A percentile compares a stretch with the other conserved stretches of the same genome.
Conservation (phyloP, 2,797 vertebrate species). For the Enteromius trimaculatus region DNA sequence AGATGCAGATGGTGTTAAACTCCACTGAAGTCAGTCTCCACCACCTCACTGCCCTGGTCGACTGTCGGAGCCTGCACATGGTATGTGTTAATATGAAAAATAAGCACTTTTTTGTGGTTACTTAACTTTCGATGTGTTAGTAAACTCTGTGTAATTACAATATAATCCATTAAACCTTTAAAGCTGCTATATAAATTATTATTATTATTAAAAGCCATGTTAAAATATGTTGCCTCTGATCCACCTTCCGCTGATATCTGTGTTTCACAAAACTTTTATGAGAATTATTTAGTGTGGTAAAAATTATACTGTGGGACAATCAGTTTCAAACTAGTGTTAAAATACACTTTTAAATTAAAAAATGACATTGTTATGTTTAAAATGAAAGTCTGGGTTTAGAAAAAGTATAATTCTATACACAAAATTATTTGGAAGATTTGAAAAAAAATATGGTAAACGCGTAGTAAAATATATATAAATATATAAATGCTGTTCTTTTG, state of each 20-base stretch:
- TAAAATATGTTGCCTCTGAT: not conserved
- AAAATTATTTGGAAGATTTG: not conserved
- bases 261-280: not conserved
- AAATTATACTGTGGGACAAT: not conserved
- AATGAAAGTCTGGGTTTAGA: not conserved
- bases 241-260: not conserved
- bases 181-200: not conserved
- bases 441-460: not conserved
- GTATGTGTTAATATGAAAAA: conserved; percentile 71
- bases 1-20: conserved; percentile 91
- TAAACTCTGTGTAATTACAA: not conserved
- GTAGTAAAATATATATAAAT: not conserved
- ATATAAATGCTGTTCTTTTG: not conserved
- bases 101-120: not conserved
- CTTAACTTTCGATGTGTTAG: not conserved
- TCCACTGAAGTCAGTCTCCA: conserved; percentile 93
- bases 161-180: not conserved
- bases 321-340: not conserved
- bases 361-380: too few species aligned
- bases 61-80: conserved; percentile 97
- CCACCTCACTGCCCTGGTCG: conserved; percentile 95
- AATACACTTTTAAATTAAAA: not conserved
- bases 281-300: not conserved
- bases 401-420: not conserved
- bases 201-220: not conserved